Conservation (phyloP, 2,113 vertebrate genomes). For the Steatornis caripensis region DNA sequence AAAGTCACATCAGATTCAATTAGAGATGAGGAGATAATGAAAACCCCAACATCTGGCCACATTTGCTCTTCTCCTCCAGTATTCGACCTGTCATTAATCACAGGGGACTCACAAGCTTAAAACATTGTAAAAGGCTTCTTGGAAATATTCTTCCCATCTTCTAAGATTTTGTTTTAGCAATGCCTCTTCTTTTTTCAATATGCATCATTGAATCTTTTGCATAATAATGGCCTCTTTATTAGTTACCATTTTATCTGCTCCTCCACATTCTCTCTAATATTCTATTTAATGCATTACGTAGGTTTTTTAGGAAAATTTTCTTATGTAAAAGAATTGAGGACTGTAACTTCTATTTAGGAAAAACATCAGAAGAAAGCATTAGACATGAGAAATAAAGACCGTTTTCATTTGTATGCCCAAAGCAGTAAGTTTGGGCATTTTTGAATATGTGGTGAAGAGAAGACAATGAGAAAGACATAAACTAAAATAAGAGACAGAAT, state of each 20-base stretch:
- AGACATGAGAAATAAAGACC: background rate
- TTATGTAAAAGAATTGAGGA: background rate
- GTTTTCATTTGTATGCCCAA: background rate
- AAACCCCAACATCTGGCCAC: slow-evolving; percentile 5
- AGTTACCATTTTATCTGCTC: background rate
- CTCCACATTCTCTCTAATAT: background rate
- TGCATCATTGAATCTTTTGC: background rate
- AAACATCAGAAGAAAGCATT: background rate
- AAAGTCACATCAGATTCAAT: slow-evolving; percentile 38
- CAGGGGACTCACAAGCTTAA: background rate
- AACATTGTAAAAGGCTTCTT: background rate
- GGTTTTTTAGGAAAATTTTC: background rate
- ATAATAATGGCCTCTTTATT: background rate
- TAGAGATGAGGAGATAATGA: slow-evolving; percentile 17
- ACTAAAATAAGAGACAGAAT: background rate
- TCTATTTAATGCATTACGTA: background rate
- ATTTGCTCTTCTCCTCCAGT: background rate
- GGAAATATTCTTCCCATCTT: background rate
- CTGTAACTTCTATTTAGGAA: background rate
- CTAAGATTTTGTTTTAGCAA: background rate
- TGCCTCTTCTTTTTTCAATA: background rate
- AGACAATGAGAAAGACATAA: background rate
- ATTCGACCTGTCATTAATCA: background rate
- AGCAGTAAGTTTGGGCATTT: background rate
- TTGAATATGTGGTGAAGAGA: background rate